These are phyloP conservation scores for Columba livia DNA, from an alignment of 2,113 vertebrate genomes.

Conservation along the genomic window DNA sequence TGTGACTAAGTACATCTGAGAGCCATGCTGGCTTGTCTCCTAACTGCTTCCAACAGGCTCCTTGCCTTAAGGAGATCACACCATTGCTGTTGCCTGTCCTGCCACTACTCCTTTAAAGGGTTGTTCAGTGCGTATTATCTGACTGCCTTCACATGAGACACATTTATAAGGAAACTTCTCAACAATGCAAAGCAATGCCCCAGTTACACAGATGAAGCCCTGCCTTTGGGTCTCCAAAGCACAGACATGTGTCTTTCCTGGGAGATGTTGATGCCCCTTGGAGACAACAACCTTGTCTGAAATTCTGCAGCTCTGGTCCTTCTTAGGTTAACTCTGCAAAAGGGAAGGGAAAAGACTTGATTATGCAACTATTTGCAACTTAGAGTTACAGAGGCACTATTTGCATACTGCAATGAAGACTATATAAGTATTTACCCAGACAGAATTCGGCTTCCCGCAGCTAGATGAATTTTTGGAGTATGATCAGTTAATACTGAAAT, in stretches of 20 bases:
- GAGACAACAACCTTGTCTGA: not conserved
- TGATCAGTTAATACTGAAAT: slow-evolving; percentile 18
- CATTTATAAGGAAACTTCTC: not conserved
- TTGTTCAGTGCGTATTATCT: not conserved
- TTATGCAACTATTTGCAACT: not conserved
- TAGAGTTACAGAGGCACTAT: not conserved
- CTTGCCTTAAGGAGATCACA: not conserved
- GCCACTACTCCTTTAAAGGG: not conserved
- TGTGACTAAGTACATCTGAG: too few species aligned
- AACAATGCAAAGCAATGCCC: not conserved
- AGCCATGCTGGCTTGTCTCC: not conserved
- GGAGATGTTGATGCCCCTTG: not conserved
- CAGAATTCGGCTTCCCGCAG: not conserved
- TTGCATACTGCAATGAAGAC: not conserved
- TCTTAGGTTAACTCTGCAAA: not conserved
- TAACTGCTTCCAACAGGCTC: not conserved
- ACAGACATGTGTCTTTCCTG: not conserved
- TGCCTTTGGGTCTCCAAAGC: not conserved
- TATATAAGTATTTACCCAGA: not conserved
- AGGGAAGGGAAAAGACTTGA: not conserved
- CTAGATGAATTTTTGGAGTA: not conserved
- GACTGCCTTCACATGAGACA: not conserved
- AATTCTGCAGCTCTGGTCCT: not conserved
- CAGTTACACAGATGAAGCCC: not conserved
- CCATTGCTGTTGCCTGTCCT: not conserved